Conservation (phyloP, 2,888 invertebrate species). For the Volucella zonaria region DNA sequence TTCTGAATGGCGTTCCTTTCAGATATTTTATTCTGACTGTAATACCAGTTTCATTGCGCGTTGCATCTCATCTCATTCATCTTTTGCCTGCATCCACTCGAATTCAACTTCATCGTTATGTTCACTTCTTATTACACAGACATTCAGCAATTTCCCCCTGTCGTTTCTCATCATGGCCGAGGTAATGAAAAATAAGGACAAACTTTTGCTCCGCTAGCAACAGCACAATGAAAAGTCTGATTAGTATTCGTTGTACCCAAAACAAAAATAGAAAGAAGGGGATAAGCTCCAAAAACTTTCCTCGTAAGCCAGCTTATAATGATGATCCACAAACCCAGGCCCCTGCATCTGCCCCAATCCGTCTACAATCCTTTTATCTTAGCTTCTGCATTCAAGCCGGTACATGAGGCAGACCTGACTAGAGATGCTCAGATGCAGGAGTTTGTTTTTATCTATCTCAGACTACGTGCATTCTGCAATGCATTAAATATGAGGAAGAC, state of each 20-base stretch:
- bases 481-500: constrained; percentile 54
- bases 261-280: constrained; percentile 2
- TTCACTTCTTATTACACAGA: constrained; percentile 23
- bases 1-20: constrained; percentile 12
- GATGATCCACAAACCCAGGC: constrained; percentile 24
- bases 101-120: constrained; percentile 21
- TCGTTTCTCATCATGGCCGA: background rate
- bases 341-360: background rate
- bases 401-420: constrained; percentile 7
- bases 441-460: constrained; percentile 50
- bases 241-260: constrained; percentile 42
- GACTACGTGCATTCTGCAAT: constrained; percentile 38
- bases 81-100: constrained; percentile 13
- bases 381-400: constrained; percentile 1
- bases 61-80: constrained; percentile 44
- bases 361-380: constrained; percentile 27
- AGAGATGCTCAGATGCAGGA: constrained; percentile 21
- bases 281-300: constrained; percentile 38
- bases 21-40: constrained; percentile 12
- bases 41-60: constrained; percentile 16
- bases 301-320: constrained; percentile 60
- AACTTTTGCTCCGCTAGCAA: constrained; percentile 35
- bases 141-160: constrained; percentile 16
- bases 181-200: constrained; percentile 45
- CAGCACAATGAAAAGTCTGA: constrained; percentile 40